A percentile compares a stretch with the other conserved stretches of the same genome.
Conservation (phyloP, 2,797 vertebrate species). For the Paramormyrops hopkinsi region DNA sequence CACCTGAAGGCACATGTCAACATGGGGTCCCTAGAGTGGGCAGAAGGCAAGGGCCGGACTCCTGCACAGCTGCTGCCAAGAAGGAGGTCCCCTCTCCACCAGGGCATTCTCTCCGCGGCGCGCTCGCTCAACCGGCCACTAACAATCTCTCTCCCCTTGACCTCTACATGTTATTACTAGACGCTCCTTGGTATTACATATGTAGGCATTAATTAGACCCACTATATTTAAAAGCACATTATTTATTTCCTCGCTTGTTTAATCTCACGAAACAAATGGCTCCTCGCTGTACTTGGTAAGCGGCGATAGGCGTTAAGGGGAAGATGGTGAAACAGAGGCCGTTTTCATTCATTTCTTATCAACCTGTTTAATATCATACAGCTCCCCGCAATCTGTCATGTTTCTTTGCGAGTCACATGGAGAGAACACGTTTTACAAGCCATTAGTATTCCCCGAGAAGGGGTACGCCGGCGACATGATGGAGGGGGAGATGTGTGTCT, state of each 20-base stretch:
- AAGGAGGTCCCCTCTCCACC: not conserved
- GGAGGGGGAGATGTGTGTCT: constrained; percentile 3
- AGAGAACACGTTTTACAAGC: constrained; percentile 2
- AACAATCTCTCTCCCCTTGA: not conserved
- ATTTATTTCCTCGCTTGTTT: not conserved
- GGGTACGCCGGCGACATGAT: not conserved
- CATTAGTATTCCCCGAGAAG: not conserved
- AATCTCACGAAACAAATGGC: not conserved
- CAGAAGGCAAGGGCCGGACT: constrained; percentile 49
- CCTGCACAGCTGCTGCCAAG: constrained; percentile 30
- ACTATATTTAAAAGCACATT: not conserved
- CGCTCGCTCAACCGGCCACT: not conserved
- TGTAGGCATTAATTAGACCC: not conserved
- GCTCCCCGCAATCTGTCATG: constrained; percentile 2
- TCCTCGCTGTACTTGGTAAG: not conserved
- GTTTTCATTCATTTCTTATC: constrained; percentile 4
- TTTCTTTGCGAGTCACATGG: constrained; percentile 1
- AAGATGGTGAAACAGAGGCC: not conserved
- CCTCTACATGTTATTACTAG: not conserved
- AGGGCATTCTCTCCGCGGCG: not conserved
- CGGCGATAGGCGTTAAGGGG: not conserved
- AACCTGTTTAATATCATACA: constrained; percentile 5
- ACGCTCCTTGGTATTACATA: not conserved
- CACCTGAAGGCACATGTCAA: constrained; percentile 68
- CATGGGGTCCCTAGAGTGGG: constrained; percentile 55